phyloP scores from a whole-genome alignment of 2,113 vertebrate species.

The Myrmophylax atrothorax region DNA sequence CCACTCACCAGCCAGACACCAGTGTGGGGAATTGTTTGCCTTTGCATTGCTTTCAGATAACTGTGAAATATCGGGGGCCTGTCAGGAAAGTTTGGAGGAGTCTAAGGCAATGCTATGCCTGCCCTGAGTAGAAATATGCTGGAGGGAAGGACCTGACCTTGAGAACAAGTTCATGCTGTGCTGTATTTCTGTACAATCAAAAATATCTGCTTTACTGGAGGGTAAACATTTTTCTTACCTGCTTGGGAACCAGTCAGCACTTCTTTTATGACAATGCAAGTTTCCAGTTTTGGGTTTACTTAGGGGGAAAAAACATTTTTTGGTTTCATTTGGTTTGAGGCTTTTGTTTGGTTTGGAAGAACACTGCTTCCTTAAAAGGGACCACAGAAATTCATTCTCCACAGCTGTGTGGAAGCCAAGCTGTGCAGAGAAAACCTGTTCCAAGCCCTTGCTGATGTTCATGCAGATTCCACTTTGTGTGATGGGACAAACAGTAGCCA shows the following conservation, averaged over 20 bases:
- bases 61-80: not conserved
- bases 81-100: not conserved
- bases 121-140: not conserved
- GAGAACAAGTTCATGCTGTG: not conserved
- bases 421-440: constrained; percentile 38
- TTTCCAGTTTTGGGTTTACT: constrained; percentile 25
- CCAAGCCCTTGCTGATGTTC: not conserved
- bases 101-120: not conserved
- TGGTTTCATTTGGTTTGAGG: constrained; percentile 36
- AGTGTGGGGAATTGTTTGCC: not conserved
- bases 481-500: not conserved
- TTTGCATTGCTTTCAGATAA: not conserved
- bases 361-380: constrained; percentile 18
- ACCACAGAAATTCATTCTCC: constrained; percentile 49
- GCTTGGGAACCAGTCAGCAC: not conserved
- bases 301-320: not conserved
- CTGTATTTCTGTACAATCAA: not conserved
- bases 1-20: not conserved
- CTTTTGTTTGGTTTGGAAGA: constrained; percentile 59
- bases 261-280: constrained; percentile 24
- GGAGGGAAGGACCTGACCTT: not conserved
- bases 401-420: constrained; percentile 19
- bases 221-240: constrained; percentile 38
- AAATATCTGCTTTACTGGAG: not conserved
- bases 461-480: not conserved